These are phyloP conservation scores for Actinostola sp. DNA, from an alignment of 92 coral and sea anemone genomes.

Conservation along the genomic window DNA sequence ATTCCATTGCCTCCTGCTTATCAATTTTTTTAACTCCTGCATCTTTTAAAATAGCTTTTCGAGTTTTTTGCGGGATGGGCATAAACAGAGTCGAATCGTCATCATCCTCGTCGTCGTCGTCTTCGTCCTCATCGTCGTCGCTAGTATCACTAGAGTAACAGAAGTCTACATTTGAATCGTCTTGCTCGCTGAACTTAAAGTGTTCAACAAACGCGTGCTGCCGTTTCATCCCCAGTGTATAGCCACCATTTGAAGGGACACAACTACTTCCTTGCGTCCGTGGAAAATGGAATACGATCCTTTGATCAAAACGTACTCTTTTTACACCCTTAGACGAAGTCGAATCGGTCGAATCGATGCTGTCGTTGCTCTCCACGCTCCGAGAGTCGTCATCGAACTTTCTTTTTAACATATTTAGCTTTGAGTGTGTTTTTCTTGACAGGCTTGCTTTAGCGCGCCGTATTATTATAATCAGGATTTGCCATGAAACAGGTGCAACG, in stretches of 20 bases:
- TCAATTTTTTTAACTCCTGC: constrained; percentile 97
- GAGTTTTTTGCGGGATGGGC: constrained; percentile 89
- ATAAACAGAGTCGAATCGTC: constrained; percentile 59
- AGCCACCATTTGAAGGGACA: constrained; percentile 96
- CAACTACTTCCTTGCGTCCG: constrained; percentile 96
- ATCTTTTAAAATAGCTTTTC: constrained; percentile 92
- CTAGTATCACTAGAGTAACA: constrained; percentile 62
- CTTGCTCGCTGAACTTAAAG: constrained; percentile 66
- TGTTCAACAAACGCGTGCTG: constrained; percentile 86
- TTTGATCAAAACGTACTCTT: constrained; percentile 83
- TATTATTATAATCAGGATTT: constrained; percentile 12
- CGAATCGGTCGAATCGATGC: constrained; percentile 67
- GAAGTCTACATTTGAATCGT: constrained; percentile 33
- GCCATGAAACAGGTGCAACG: constrained; percentile 40
- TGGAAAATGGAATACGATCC: constrained; percentile 90
- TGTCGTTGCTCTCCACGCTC: constrained; percentile 76
- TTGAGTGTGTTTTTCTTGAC: constrained; percentile 16
- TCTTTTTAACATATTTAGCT: constrained; percentile 66
- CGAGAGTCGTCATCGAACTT: constrained; percentile 77
- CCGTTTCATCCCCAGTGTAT: constrained; percentile 95
- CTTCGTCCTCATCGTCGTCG: constrained; percentile 56
- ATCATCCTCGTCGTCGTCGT: constrained; percentile 63
- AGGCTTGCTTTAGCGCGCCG: constrained; percentile 16
- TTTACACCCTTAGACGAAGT: constrained; percentile 59
- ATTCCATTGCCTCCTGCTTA: constrained; percentile 86